Conservation (phyloP, 2,888 invertebrate genomes). For the Gymnocheta viridis region DNA sequence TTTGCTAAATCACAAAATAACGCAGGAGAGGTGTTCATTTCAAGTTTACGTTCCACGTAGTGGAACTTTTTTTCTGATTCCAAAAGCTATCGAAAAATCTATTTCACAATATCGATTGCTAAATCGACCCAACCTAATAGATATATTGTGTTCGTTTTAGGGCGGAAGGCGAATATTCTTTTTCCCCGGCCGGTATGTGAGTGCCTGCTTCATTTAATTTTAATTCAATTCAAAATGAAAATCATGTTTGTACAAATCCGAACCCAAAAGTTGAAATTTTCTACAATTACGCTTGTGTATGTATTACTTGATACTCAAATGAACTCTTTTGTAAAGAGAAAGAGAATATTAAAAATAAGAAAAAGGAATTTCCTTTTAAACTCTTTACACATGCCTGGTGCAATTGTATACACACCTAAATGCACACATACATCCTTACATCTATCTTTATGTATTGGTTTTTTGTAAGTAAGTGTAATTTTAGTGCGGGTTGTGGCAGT, state of each 20-base stretch:
- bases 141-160: too few relatives aligned
- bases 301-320: not conserved
- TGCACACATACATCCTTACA: not conserved
- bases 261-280: not conserved
- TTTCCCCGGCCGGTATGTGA: too few relatives aligned
- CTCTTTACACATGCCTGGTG: not conserved
- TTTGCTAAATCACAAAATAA: too few relatives aligned
- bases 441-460: too few relatives aligned
- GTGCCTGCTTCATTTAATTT: not conserved
- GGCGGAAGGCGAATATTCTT: too few relatives aligned
- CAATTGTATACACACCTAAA: not conserved
- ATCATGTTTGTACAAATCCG: conserved; percentile 1
- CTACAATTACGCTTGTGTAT: not conserved
- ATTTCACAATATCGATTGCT: too few relatives aligned
- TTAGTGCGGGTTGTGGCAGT: not conserved
- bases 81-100: too few relatives aligned
- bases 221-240: not conserved
- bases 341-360: conserved; percentile 6
- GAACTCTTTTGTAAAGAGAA: not conserved
- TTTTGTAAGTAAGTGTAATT: conserved; percentile 6
- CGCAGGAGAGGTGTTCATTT: too few relatives aligned
- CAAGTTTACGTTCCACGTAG: too few relatives aligned
- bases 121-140: too few relatives aligned
- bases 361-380: conserved; percentile 7
- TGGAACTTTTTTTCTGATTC: too few relatives aligned